Base-by-base conservation (phyloP, 1,140 invertebrate genomes). In the Plutomurus gul region DNA sequence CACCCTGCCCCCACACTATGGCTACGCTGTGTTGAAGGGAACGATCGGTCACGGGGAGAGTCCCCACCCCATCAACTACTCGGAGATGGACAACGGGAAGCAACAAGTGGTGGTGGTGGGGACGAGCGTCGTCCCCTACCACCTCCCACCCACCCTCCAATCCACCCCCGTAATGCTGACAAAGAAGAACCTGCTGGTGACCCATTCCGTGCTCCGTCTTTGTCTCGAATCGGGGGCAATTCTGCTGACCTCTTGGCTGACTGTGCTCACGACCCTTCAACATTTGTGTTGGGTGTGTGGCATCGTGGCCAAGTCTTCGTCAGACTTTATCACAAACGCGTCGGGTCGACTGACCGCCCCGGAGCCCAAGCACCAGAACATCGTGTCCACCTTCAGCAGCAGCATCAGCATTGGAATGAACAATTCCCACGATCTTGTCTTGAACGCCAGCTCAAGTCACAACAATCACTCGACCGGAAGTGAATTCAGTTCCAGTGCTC, bases 91-190 rank as follows among this genome's bases (percentile, higher is more conserved):
- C 27, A 84, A 84, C 51, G 82, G 76, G 30, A 84, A 84, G 25
- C 94, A 95, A 84, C 96, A 98, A 88, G 95, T 98, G 56, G 96
- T 98, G 40, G 96, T 95, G 80, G 94, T 96, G 75, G 96, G 96
- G 13, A 97, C 96, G 5, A 83, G 81, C 46, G 82, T 84, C 0
- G 83, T 84, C 93, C 96, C 25, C 86, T 98, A 78, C 94, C 56
- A 92, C 94, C 13, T 86, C 90, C 91, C 65, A 92, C 82, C 85
- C 86, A 90, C 91, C 43, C 91, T 93, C 22, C 93, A 95, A 85
- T 94, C 95, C 87, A 94, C 94, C n/a, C 94, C 95, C n/a, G 97
- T 99, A 37, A 97, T 99, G 95, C 89, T 99, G 84, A 99, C 97
- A 5, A 94, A 96, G 0, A 97, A 99, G 85, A 99, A 99, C 90